Evolutionary conservation across 1,140 invertebrate species (phyloP), one percentile per base, ranked within the genome.

Genomic region (Euborellia annulipes): DNA sequence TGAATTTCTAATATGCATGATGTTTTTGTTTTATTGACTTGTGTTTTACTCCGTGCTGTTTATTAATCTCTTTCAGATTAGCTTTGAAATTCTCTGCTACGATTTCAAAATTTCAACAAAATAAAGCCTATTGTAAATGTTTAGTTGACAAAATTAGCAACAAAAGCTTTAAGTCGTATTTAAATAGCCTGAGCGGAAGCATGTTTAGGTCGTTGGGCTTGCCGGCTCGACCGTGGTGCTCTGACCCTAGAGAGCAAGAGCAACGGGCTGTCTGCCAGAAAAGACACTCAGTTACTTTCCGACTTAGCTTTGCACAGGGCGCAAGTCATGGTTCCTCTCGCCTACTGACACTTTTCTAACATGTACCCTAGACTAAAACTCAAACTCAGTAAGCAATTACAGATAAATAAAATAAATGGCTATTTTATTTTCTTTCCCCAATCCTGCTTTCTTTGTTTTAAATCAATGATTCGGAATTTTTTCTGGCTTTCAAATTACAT

Each of bases 291-390:
- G 42, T 50, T 50, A 46, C 41, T 37, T 43, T 20, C 37, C 38
- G 37, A 37, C 41, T 44, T 50, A 47, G 46, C 49, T 44, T 50
- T 50, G 46, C 23, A 45, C 27, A 44, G 46, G 49, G n/a, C 21
- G 14, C 2, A n/a, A n/a, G n/a, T 14, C 22, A n/a, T 21, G 19
- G 19, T 18, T 20, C 22, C 36, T 38, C 18, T 38, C 18, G 4
- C 4, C 23, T 27, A 27, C 23, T 27, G 23, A 27, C 23, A 27
- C 23, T 27, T 27, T 6, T 6, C 23, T 38, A 38, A 38, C 18
- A 38, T 38, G 23, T 27, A 27, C 23, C 23, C 23, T 27, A 27
- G 23, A 27, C 23, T 27, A 6, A 27, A 11, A 27, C 23, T 27
- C 11, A 27, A 27, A 11, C 23, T 27, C 23, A 4, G 23, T 27